These are phyloP conservation scores for Drosophila imparisetae DNA, from an alignment of 2,888 invertebrate genomes.

Conservation along the genomic window DNA sequence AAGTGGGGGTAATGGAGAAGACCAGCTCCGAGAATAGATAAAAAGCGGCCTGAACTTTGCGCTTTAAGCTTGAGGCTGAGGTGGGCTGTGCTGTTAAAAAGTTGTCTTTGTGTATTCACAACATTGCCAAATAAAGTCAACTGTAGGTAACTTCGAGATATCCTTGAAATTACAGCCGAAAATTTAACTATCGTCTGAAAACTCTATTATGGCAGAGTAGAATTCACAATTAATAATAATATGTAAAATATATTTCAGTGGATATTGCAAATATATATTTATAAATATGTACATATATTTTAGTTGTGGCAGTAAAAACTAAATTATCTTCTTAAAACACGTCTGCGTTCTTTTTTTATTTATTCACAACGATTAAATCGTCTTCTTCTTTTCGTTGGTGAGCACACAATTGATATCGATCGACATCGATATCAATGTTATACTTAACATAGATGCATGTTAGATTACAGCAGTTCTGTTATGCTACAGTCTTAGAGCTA, in stretches of 20 bases:
- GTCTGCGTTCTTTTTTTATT: too few species aligned
- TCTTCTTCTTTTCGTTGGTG: too few species aligned
- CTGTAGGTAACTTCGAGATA: background rate
- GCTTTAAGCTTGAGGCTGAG: conserved; percentile 41
- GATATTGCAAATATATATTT: background rate
- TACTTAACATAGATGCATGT: too few species aligned
- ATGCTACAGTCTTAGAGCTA: too few species aligned
- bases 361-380: too few species aligned
- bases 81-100: conserved; percentile 14
- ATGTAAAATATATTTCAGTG: background rate
- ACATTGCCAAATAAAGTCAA: background rate
- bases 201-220: background rate
- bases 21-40: conserved; percentile 49
- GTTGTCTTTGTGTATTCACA: conserved; percentile 25
- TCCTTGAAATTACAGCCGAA: background rate
- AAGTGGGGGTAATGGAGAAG: background rate
- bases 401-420: too few species aligned
- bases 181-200: background rate
- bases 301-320: too few species aligned
- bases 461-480: too few species aligned
- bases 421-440: too few species aligned
- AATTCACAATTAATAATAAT: background rate
- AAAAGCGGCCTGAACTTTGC: conserved; percentile 44
- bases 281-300: too few species aligned
- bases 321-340: too few species aligned